Conservation (phyloP, 2,888 invertebrate species). For the Cosmopolites sordidus region DNA sequence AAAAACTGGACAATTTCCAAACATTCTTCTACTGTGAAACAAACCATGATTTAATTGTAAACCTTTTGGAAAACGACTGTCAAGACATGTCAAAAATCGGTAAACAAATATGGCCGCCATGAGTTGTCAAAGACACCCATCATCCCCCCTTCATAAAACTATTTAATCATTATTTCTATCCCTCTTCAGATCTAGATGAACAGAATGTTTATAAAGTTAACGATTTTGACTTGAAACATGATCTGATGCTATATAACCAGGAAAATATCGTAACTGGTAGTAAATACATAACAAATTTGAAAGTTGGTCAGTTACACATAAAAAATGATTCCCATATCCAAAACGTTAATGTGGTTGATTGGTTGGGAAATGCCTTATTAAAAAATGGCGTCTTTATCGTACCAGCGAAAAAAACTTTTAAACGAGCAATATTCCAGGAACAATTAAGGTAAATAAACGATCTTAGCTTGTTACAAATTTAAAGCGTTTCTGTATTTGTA, state of each 20-base stretch:
- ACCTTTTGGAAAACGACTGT: too few species aligned
- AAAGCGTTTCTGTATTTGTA: constrained; percentile 24
- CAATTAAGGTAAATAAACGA: constrained; percentile 44
- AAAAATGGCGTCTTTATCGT: constrained; percentile 45
- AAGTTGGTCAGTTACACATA: constrained; percentile 44
- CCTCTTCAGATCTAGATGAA: constrained; percentile 11
- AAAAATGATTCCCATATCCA: constrained; percentile 43
- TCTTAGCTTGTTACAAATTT: background rate
- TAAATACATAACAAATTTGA: constrained; percentile 46
- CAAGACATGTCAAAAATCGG: too few species aligned
- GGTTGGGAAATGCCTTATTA: constrained; percentile 49
- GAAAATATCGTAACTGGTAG: constrained; percentile 48
- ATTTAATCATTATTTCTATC: background rate
- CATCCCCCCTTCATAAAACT: background rate
- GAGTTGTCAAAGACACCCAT: background rate
- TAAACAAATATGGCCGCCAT: too few species aligned
- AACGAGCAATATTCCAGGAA: constrained; percentile 45
- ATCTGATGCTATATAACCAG: constrained; percentile 50
- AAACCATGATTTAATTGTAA: too few species aligned
- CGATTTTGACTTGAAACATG: constrained; percentile 50
- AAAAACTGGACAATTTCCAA: too few species aligned
- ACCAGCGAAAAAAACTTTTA: constrained; percentile 49
- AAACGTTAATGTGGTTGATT: constrained; percentile 49
- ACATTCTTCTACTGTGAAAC: too few species aligned
- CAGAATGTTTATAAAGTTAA: constrained; percentile 48